Evolutionary conservation across 1,140 invertebrate species (phyloP).

Genomic region (Panagrolaimus sp.): DNA sequence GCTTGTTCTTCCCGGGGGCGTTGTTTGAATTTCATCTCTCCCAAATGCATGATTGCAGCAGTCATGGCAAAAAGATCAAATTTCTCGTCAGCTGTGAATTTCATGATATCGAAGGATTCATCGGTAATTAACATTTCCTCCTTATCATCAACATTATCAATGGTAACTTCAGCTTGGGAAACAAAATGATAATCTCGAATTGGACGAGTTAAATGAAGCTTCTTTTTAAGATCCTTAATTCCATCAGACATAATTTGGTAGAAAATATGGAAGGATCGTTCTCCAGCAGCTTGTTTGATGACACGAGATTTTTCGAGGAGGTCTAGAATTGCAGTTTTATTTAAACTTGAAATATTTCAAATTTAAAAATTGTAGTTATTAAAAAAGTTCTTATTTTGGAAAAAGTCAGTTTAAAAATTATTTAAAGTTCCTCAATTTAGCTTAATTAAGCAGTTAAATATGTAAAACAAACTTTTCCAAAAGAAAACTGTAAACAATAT

Average conservation of each 20-base stretch:
- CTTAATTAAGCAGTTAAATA: no score
- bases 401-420: no score
- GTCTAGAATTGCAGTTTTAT: constrained; percentile 67
- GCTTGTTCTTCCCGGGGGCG: constrained; percentile 98
- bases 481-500: no score
- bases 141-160: constrained; percentile 83
- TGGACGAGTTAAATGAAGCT: constrained; percentile 38
- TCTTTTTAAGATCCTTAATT: constrained; percentile 72
- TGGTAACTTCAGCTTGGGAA: constrained; percentile 89
- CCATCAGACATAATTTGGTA: constrained; percentile 97
- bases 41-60: constrained; percentile 90
- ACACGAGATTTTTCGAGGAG: constrained; percentile 99
- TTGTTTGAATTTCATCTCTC: constrained; percentile 92
- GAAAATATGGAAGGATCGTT: constrained; percentile 99
- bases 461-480: no score
- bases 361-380: no score
- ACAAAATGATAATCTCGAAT: constrained; percentile 66
- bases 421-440: no score
- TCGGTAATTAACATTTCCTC: constrained; percentile 87
- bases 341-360: no score
- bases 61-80: constrained; percentile 89
- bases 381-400: no score
- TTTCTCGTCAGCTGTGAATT: constrained; percentile 90
- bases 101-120: constrained; percentile 87
- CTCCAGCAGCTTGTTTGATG: constrained; percentile 92